Conservation (phyloP, 2,888 invertebrate species). For the Campaea margaritaria region DNA sequence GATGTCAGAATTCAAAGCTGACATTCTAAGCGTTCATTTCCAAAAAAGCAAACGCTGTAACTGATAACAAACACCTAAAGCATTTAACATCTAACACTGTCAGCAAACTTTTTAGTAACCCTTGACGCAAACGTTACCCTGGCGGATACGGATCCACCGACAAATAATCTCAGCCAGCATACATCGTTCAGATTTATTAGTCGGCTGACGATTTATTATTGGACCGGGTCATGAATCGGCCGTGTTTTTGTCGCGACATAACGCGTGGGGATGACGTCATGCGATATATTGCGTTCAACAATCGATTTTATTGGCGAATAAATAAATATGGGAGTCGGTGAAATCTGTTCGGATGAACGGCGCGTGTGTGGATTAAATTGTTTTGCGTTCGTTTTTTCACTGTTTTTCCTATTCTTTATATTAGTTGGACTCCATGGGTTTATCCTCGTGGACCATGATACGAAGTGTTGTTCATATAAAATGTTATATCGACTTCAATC, state of each 20-base stretch:
- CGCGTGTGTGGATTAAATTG: neutral
- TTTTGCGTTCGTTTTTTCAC: too few relatives aligned
- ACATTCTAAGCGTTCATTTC: constrained; percentile 4
- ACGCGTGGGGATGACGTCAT: constrained; percentile 56
- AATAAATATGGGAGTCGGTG: constrained; percentile 56
- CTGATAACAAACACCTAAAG: constrained; percentile 24
- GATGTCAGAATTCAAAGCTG: constrained; percentile 1
- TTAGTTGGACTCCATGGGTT: too few relatives aligned
- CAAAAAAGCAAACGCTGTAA: constrained; percentile 2
- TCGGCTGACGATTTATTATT: constrained; percentile 59
- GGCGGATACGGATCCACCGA: constrained; percentile 39
- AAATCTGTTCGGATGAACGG: constrained; percentile 29
- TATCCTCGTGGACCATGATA: too few relatives aligned
- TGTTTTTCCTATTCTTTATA: too few relatives aligned
- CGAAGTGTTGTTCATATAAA: too few relatives aligned
- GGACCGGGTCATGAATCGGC: constrained; percentile 56
- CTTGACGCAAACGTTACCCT: constrained; percentile 29
- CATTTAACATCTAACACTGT: constrained; percentile 19
- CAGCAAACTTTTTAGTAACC: constrained; percentile 10
- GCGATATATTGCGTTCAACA: constrained; percentile 49
- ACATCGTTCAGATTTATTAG: constrained; percentile 58
- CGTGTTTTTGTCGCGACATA: constrained; percentile 60
- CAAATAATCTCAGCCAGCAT: constrained; percentile 57
- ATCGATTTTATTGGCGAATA: constrained; percentile 56
- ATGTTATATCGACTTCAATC: too few relatives aligned